Evolutionary conservation across 2,113 vertebrate species (phyloP), one percentile per base, ranked within the genome.

Genomic region (Furnarius figulus): DNA sequence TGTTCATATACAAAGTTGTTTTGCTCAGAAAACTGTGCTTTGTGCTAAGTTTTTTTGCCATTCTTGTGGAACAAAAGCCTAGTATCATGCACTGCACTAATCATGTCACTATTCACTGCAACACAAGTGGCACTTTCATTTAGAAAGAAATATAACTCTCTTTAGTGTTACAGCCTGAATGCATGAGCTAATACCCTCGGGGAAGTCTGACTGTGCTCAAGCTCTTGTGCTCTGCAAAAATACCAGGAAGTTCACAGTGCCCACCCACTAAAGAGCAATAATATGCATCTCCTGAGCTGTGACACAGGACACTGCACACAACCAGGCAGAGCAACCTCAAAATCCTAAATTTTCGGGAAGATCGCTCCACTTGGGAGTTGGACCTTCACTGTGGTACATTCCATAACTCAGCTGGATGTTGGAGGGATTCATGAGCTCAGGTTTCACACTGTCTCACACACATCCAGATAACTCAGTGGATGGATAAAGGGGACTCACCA

Each of bases 401-500:
- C 30, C 31, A 21, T 17, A 89, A 28, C 72, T 67, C 81, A 46
- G 40, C 33, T 8, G 40, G 44, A 7, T 19, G 6, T 1, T 42
- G 23, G 30, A 85, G 68, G 80, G 31, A 44, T 65, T 78, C 44
- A 27, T 33, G 25, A 58, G 72, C 68, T 88, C 52, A 28, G 67
- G 28, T 42, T n/a, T 30, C 62, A n/a, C 14, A 31, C 42, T 23
- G 46, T 56, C 75, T 71, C 39, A 62, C 14, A 28, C 23, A 10
- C 8, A 19, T 5, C 10, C 21, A 28, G 71, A 14, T 71, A 67
- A 65, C 61, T 31, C 18, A 12, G 39, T 0, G 37, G 68, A 39
- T 3, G 35, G 77, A 52, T 24, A 21, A 72, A 47, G 78, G 62
- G 61, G 68, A 97, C 99, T 98, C 98, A 99, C 99, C 96, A 99